Evolutionary conservation across 2,888 invertebrate genomes (phyloP).

Genomic region (Eupelmus urozonus): DNA sequence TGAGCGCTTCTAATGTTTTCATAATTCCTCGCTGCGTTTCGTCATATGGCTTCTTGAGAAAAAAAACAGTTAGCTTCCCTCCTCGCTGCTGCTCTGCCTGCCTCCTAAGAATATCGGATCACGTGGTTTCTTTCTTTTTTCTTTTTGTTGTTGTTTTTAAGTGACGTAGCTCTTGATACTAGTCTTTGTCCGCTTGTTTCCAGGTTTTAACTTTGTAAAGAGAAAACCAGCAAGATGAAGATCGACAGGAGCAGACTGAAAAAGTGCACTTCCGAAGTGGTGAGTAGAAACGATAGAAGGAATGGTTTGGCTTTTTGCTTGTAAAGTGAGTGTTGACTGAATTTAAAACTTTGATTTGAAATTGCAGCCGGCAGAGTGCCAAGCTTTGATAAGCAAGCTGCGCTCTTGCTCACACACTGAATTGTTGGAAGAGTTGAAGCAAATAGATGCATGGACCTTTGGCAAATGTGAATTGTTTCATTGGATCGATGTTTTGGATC

Average conservation of each 20-base stretch:
- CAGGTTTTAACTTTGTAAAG: conserved; percentile 68
- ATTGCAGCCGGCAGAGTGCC: conserved; percentile 84
- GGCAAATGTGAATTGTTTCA: conserved; percentile 92
- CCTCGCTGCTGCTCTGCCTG: background rate
- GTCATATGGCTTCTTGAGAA: conserved; percentile 27
- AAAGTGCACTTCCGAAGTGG: conserved; percentile 90
- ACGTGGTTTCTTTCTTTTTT: too few species aligned
- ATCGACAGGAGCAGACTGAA: conserved; percentile 89
- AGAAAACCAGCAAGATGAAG: conserved; percentile 82
- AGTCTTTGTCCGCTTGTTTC: conserved; percentile 53
- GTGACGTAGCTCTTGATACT: too few species aligned
- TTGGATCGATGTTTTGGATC: conserved; percentile 90
- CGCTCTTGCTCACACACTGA: conserved; percentile 83
- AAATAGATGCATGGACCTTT: conserved; percentile 89
- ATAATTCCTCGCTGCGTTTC: conserved; percentile 46
- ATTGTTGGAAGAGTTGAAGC: conserved; percentile 83
- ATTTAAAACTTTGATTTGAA: conserved; percentile 20
- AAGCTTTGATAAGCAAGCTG: conserved; percentile 85
- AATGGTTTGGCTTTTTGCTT: too few species aligned
- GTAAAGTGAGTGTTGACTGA: too few species aligned
- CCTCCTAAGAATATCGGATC: too few species aligned
- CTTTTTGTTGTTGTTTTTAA: too few species aligned
- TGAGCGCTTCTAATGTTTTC: conserved; percentile 55
- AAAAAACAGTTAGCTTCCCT: conserved; percentile 26
- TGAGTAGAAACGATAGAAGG: conserved; percentile 73